These are phyloP conservation scores for Dipodomys ordii DNA, from an alignment of 2,113 vertebrate genomes.

Conservation along the genomic window DNA sequence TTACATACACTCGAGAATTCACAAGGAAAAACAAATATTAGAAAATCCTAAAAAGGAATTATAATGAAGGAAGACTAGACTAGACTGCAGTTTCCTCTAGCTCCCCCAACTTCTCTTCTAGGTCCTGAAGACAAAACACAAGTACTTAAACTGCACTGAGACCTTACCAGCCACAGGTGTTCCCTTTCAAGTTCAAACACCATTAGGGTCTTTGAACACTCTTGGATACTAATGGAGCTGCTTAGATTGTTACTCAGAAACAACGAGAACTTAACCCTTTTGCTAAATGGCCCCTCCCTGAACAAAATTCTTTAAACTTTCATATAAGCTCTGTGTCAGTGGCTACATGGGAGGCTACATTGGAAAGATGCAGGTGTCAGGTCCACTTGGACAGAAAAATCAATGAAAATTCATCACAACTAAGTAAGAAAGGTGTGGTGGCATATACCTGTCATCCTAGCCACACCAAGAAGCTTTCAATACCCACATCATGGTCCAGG, in stretches of 20 bases:
- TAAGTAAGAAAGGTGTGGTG: no score
- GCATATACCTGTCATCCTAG: no score
- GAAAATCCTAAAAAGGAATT: neutral
- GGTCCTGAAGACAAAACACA: neutral
- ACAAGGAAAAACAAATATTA: neutral
- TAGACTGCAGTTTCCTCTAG: no score
- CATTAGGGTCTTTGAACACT: neutral
- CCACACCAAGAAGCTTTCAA: no score
- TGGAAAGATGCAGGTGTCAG: no score
- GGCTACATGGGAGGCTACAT: no score
- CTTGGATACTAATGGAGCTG: neutral
- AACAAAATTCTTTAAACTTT: neutral
- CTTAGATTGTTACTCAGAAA: neutral
- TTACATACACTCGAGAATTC: neutral
- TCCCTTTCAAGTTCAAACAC: no score
- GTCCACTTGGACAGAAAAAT: no score
- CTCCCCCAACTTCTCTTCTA: no score
- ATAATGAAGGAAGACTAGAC: neutral
- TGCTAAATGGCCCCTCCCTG: neutral
- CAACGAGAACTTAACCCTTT: neutral
- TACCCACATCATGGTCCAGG: no score
- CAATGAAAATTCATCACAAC: no score
- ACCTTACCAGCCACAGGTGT: neutral
- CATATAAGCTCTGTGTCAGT: neutral
- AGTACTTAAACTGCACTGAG: no score